Base-by-base conservation (phyloP, 2,888 invertebrate genomes). In the Oxystoma pomonae region DNA sequence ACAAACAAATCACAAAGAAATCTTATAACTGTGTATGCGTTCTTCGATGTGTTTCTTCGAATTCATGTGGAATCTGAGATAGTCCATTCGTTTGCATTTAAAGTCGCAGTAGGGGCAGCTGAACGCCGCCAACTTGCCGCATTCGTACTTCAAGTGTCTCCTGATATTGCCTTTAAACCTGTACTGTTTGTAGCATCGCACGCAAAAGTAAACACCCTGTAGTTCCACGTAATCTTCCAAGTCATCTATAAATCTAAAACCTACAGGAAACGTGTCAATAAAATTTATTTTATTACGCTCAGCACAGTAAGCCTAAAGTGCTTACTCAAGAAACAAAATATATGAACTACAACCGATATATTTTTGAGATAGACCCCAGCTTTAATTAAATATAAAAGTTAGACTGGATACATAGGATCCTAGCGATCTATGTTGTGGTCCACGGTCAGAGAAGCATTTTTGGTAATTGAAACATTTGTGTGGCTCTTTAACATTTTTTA, bases 121-220 rank as follows among this genome's bases (percentile, higher is more conserved):
- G 80, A 86, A 86, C 73, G 84, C 83, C 20, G 87, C 87, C 68
- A 83, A 83, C 75, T 86, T 86, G 69, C 86, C 84, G 75, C 90
- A 91, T 76, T 90, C 90, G 80, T 88, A 87, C 75, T 86, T 86
- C 72, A 87, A 83, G 78, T 90, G 90, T 65, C 90, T 68, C 52
- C 71, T 65, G 20, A 73, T 73, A 63, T 73, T 73, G 3, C 74
- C 73, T 57, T 74, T 73, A 61, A 74, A 73, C 57, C 74, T 75
- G 66, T 75, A 75, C 56, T 69, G 70, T 63, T 73, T 73, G 67
- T 64, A 69, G 67, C 75, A 75, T 50, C 68, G 66, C 18, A 69
- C 65, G 60, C 75, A 75, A 60, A 67, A 69, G 66, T 67, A 75
- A 51, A 69, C 68, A 18, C 72, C 73, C 58, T 71, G 69, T 60